These are phyloP conservation scores for Charanyca ferruginea DNA, from an alignment of 2,888 invertebrate genomes.

Conservation along the genomic window DNA sequence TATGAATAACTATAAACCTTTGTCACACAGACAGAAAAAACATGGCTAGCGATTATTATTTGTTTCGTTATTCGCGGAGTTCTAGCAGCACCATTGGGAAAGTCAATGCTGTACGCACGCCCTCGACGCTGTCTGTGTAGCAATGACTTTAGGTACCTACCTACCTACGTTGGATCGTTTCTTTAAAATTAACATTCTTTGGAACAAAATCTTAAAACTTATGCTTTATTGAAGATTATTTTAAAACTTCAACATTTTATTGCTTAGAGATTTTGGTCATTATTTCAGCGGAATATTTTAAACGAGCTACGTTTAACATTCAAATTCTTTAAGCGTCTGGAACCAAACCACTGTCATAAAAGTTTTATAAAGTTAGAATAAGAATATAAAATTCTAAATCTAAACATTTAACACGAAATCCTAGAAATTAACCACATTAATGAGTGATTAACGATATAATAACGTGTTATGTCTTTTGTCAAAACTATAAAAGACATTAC, in stretches of 20 bases:
- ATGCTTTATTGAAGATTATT: constrained; percentile 17
- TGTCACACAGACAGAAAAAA: constrained; percentile 1
- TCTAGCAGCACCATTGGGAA: background rate
- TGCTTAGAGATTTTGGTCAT: constrained; percentile 9
- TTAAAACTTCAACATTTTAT: constrained; percentile 15
- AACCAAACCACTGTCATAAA: background rate
- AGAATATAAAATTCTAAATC: constrained; percentile 1
- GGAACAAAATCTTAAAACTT: constrained; percentile 17
- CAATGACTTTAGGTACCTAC: constrained; percentile 14
- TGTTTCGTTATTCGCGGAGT: constrained; percentile 2
- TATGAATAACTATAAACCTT: too few species aligned
- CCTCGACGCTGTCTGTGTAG: background rate
- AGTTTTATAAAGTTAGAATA: background rate
- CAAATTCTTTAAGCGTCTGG: background rate
- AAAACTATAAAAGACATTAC: constrained; percentile 35
- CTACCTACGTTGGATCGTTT: background rate
- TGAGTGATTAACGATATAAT: constrained; percentile 20
- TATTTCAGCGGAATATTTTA: constrained; percentile 6
- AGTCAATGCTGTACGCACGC: constrained; percentile 3
- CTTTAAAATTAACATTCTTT: constrained; percentile 21
- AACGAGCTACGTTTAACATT: constrained; percentile 9
- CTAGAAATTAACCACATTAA: constrained; percentile 19
- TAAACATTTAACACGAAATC: constrained; percentile 20
- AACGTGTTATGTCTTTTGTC: constrained; percentile 30
- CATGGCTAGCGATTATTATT: background rate